Percentiles rank a stretch among this genome's conserved stretches.
phyloP scores from a whole-genome alignment of 2,888 invertebrate genomes.

The Lepidochrysops patricia region DNA sequence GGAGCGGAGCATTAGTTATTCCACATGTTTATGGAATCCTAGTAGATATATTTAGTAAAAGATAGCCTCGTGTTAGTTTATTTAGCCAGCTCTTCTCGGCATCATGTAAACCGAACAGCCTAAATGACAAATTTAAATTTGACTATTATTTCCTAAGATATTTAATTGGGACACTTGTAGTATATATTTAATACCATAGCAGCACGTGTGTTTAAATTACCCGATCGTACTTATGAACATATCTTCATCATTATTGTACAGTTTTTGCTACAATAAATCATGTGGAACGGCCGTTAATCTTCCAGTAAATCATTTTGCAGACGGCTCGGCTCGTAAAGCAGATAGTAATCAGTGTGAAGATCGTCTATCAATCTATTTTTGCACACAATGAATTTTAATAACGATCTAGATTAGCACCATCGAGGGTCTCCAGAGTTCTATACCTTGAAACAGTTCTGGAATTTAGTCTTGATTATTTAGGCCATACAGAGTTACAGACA shows the following conservation, averaged over 20 bases:
- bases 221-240: neutral
- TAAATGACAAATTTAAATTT: no score
- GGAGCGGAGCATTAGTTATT: no score
- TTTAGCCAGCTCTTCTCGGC: no score
- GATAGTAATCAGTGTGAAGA: neutral
- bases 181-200: neutral
- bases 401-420: neutral
- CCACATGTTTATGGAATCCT: neutral
- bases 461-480: no score
- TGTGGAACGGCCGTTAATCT: neutral
- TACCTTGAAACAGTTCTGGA: neutral
- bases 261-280: neutral
- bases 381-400: slow-evolving; percentile 1
- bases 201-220: neutral
- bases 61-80: no score
- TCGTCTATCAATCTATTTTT: slow-evolving; percentile 3
- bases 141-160: no score
- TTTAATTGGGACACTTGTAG: neutral
- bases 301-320: neutral
- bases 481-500: no score
- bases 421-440: neutral
- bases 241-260: neutral
- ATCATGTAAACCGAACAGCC: no score
- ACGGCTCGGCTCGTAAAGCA: neutral
- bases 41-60: neutral